Evolutionary conservation across 1,140 invertebrate species (phyloP).

Genomic region (Schlechtendalia chinensis): DNA sequence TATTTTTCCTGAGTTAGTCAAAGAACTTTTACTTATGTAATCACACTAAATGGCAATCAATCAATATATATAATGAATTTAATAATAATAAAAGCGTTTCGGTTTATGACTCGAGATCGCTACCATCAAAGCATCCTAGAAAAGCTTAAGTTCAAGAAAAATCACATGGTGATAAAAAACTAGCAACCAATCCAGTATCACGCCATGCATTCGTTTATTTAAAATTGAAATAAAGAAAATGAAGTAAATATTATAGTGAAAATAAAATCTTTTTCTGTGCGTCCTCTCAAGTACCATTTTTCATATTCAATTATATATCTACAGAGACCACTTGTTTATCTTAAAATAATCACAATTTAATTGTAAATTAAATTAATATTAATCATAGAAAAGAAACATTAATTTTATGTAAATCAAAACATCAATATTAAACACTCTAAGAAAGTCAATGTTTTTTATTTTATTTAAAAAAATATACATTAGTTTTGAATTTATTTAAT

Average conservation of each 20-base stretch:
- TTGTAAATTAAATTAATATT: background rate
- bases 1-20: background rate
- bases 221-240: background rate
- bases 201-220: background rate
- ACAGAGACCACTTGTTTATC: background rate
- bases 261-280: background rate
- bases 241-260: background rate
- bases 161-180: background rate
- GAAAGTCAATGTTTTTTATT: background rate
- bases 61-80: background rate
- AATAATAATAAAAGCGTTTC: background rate
- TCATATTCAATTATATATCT: background rate
- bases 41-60: background rate
- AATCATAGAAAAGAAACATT: background rate
- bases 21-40: background rate
- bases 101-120: background rate
- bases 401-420: background rate
- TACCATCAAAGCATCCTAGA: background rate
- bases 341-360: background rate
- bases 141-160: background rate
- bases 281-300: background rate
- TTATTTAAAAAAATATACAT: too few species aligned
- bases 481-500: too few species aligned
- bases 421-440: background rate
- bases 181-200: background rate